Base-by-base conservation (phyloP, 2,797 vertebrate species). In the Pangasius macronema region DNA sequence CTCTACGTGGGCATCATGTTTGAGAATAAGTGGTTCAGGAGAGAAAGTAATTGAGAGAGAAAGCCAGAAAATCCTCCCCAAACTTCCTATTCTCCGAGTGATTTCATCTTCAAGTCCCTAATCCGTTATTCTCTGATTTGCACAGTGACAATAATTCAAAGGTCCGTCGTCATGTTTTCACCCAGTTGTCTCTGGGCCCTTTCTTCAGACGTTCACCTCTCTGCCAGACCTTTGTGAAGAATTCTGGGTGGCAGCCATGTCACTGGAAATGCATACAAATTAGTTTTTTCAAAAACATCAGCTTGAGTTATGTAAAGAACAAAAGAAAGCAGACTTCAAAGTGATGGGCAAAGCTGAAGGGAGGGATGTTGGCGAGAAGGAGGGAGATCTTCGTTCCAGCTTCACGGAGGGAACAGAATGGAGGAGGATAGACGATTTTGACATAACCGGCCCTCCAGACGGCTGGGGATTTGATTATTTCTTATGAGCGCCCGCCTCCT, bases 311-410 rank as follows among this genome's bases (percentile, higher is more conserved):
- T 96, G 95, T 96, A 95, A 95, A 96, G 96, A 96, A 97, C 95
- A 97, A 98, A 97, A 95, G 94, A 94, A 93, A 94, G 93, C 92
- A 85, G 92, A 96, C 96, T 96, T 98, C 97, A 98, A 97, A 95
- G 92, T 94, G 42, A 59, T 88, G 39, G 30, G 46, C 88, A 49
- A 75, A 73, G 86, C 91, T 85, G 42, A 85, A 88, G 73, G 72
- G 77, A 75, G 61, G 82, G 87, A 85, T 83, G 63, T 63, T 61
- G 53, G 42, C 5, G 36, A 83, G 73, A 87, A 84, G 87, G 70
- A 72, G 88, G 86, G 49, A 85, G 83, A 53, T 85, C 84, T 80
- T 73, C 51, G 76, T 84, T 89, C 72, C 70, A 84, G 84, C 83
- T 89, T 89, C 73, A 33, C 20, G 82, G 85, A 88, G 70, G 86